Percentiles rank a stretch among this genome's conserved stretches.
Conservation (phyloP, 2,888 invertebrate genomes). For the Drosophila prolongata region DNA sequence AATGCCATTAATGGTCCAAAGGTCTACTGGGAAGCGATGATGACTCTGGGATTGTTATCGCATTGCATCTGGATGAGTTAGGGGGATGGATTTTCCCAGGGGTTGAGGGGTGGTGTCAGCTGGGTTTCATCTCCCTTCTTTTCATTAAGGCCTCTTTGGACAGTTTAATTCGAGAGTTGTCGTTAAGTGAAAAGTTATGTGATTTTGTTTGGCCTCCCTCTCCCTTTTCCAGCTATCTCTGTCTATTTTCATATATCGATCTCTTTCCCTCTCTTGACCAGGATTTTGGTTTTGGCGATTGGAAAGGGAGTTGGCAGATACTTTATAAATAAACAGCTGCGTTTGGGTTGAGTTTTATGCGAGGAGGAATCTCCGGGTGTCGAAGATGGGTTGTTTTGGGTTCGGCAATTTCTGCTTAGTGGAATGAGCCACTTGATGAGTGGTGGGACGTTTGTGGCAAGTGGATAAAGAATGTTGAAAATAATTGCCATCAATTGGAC, state of each 20-base stretch:
- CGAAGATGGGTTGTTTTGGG: constrained; percentile 16
- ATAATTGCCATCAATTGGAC: constrained; percentile 35
- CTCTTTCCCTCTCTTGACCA: constrained; percentile 2
- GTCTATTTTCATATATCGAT: constrained; percentile 1
- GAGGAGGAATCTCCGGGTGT: constrained; percentile 5
- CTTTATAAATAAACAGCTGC: constrained; percentile 43
- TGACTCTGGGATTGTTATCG: constrained; percentile 57
- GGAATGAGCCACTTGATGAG: constrained; percentile 41
- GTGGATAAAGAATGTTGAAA: constrained; percentile 29
- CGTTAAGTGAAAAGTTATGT: constrained; percentile 80
- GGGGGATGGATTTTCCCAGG: constrained; percentile 35
- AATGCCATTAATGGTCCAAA: constrained; percentile 36
- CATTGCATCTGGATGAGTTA: constrained; percentile 56
- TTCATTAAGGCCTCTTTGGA: constrained; percentile 58
- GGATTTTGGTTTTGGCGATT: constrained; percentile 11
- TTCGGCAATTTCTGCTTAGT: constrained; percentile 4
- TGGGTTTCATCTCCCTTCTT: constrained; percentile 21
- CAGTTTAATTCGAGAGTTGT: constrained; percentile 77
- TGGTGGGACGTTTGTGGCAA: constrained; percentile 38
- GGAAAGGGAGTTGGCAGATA: constrained; percentile 33
- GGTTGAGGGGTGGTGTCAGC: constrained; percentile 32
- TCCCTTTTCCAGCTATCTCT: constrained; percentile 4
- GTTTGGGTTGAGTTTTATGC: constrained; percentile 2
- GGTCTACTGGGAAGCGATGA: constrained; percentile 56
- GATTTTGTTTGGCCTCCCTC: constrained; percentile 49